These are phyloP conservation scores for Chelonia mydas DNA, from an alignment of 2,797 vertebrate species.

Conservation along the genomic window DNA sequence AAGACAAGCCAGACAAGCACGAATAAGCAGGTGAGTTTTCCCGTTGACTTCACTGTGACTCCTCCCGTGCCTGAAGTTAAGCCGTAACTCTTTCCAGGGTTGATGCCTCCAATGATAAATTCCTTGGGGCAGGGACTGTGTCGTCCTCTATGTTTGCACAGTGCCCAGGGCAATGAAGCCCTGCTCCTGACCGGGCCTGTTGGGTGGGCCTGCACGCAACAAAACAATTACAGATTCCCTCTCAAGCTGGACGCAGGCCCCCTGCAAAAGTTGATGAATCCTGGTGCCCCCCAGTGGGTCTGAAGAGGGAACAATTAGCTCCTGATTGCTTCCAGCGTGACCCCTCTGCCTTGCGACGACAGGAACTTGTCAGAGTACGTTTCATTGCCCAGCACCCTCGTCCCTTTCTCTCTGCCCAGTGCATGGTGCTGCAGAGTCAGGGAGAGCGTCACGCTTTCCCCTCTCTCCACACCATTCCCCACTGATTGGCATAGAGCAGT, in stretches of 20 bases:
- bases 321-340: not conserved
- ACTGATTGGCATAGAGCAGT: not conserved
- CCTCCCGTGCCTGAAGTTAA: not conserved
- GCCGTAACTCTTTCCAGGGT: accelerated
- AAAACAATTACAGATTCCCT: not conserved
- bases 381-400: not conserved
- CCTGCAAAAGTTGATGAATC: not conserved
- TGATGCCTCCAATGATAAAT: not conserved
- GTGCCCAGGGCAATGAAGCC: not conserved
- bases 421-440: not conserved
- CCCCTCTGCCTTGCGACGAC: not conserved
- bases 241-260: not conserved
- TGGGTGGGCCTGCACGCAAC: accelerated
- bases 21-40: not conserved
- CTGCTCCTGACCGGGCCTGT: not conserved
- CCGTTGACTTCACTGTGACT: not conserved
- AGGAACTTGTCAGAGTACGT: not conserved
- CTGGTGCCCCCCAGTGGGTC: not conserved
- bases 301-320: not conserved
- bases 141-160: not conserved
- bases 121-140: not conserved
- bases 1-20: not conserved
- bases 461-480: not conserved
- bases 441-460: not conserved
- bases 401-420: not conserved